These are phyloP conservation scores for Hypocryptadius cinnamomeus DNA, from an alignment of 2,113 vertebrate genomes.

Conservation along the genomic window DNA sequence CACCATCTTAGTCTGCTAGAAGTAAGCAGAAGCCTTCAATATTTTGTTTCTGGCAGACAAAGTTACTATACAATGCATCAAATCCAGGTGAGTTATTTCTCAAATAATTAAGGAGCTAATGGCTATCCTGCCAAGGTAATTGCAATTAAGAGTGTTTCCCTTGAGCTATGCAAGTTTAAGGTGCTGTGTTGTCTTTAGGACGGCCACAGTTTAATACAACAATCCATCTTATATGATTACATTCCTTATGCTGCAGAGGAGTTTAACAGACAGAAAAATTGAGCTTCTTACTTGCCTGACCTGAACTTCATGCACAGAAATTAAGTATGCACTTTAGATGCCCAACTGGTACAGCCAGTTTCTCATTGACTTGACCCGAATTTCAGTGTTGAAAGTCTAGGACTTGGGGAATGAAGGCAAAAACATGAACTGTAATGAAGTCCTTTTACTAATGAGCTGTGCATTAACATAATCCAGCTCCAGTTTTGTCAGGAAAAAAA, in stretches of 20 bases:
- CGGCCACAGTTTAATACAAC: not conserved
- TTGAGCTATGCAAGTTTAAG: not conserved
- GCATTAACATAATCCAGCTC: not conserved
- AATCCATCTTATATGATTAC: not conserved
- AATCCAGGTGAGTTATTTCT: not conserved
- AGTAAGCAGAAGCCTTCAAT: not conserved
- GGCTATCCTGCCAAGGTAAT: not conserved
- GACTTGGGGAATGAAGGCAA: not conserved
- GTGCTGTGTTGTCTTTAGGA: not conserved
- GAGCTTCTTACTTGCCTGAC: not conserved
- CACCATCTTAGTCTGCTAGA: not conserved
- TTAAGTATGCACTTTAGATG: not conserved
- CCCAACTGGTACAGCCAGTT: not conserved
- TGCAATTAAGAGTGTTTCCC: not conserved
- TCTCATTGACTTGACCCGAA: not conserved
- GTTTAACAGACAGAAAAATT: not conserved
- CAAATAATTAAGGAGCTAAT: not conserved
- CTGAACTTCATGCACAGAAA: not conserved
- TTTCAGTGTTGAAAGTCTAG: not conserved
- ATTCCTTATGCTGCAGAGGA: not conserved
- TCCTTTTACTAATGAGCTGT: not conserved
- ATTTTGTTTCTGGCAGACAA: not conserved
- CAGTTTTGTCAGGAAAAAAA: not conserved
- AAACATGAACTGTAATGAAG: not conserved
- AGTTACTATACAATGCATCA: not conserved